These are phyloP conservation scores for Pegoplata infirma DNA, from an alignment of 2,888 invertebrate genomes.

Conservation along the genomic window DNA sequence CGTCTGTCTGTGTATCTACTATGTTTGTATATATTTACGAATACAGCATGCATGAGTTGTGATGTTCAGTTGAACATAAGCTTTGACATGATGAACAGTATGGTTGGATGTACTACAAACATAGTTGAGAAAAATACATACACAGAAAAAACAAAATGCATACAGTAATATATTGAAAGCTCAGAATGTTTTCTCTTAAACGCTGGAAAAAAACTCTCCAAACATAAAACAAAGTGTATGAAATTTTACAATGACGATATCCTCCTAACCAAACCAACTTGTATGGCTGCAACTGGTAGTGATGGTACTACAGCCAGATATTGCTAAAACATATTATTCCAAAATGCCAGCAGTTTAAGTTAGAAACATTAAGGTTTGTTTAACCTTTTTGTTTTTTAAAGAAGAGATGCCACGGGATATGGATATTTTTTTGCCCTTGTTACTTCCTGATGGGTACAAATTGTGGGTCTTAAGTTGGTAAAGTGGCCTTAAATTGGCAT, in stretches of 20 bases:
- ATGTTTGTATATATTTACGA: neutral
- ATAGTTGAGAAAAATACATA: neutral
- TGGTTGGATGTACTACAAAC: conserved; percentile 7
- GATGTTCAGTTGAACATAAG: conserved; percentile 36
- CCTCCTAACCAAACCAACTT: conserved; percentile 11
- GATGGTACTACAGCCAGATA: neutral
- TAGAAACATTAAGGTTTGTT: neutral
- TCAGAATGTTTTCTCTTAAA: neutral
- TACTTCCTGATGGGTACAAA: too few relatives aligned
- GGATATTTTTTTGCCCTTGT: too few relatives aligned
- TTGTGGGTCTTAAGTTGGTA: too few relatives aligned
- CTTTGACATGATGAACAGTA: conserved; percentile 45
- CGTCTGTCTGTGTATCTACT: neutral
- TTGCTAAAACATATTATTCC: neutral
- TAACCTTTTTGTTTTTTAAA: neutral
- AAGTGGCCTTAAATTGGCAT: too few relatives aligned
- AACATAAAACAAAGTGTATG: neutral
- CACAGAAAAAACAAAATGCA: conserved; percentile 1
- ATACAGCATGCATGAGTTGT: conserved; percentile 11
- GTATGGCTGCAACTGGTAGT: conserved; percentile 4
- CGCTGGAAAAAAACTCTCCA: neutral
- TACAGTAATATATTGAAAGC: conserved; percentile 17
- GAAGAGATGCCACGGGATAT: neutral
- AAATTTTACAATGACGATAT: conserved; percentile 2
- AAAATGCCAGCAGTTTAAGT: conserved; percentile 1